A percentile compares a stretch with the other conserved stretches of the same genome.
Evolutionary conservation across 1,140 invertebrate genomes (phyloP).

Genomic region (Danaus melanippus): DNA sequence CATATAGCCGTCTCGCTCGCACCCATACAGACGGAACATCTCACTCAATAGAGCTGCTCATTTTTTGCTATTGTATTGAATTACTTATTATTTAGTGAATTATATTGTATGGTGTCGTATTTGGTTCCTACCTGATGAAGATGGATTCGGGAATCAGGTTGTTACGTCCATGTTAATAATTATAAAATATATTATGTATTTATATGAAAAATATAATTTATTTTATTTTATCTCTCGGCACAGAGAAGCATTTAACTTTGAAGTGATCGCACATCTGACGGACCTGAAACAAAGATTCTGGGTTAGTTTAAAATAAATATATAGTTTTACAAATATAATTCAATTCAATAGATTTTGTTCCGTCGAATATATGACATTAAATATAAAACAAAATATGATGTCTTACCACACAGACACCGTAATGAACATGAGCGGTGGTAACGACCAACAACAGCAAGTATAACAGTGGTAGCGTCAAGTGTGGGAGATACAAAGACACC

Average conservation of each 20-base stretch:
- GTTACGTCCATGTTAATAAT: constrained; percentile 9
- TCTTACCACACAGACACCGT: constrained; percentile 88
- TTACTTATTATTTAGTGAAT: constrained; percentile 71
- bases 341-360: too few relatives aligned
- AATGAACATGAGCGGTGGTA: constrained; percentile 88
- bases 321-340: neutral
- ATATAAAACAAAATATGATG: neutral
- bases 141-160: constrained; percentile 45
- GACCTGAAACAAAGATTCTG: constrained; percentile 36
- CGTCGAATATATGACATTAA: too few relatives aligned
- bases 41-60: constrained; percentile 55
- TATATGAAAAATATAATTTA: constrained; percentile 16
- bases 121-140: constrained; percentile 53
- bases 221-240: constrained; percentile 44
- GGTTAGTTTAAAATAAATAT: neutral
- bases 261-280: constrained; percentile 49
- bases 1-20: constrained; percentile 42
- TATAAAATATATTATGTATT: constrained; percentile 10
- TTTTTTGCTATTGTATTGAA: constrained; percentile 66
- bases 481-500: constrained; percentile 74
- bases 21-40: constrained; percentile 32
- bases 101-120: constrained; percentile 68
- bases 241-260: constrained; percentile 44
- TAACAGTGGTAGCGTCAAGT: constrained; percentile 78
- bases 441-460: constrained; percentile 81